These are phyloP conservation scores for Trypoxylus dichotomus DNA, from an alignment of 1,140 invertebrate genomes.

Conservation along the genomic window DNA sequence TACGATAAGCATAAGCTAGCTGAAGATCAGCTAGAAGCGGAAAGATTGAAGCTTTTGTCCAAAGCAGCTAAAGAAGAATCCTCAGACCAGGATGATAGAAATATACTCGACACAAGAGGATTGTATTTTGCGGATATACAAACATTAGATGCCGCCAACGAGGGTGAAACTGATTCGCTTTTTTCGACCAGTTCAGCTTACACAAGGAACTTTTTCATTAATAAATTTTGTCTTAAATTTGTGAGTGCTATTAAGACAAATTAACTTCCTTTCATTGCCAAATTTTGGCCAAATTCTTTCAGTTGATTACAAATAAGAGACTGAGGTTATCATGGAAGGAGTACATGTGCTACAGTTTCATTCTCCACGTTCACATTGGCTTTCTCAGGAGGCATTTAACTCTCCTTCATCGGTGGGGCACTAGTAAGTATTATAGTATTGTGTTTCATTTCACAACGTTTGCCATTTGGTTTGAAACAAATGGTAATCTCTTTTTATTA, in stretches of 20 bases:
- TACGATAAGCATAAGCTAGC: background rate
- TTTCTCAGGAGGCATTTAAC: background rate
- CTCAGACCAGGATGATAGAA: background rate
- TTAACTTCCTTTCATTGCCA: background rate
- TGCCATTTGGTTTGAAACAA: background rate
- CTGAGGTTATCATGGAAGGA: background rate
- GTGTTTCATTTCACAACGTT: background rate
- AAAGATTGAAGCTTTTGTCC: background rate
- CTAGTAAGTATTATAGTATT: background rate
- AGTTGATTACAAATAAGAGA: background rate
- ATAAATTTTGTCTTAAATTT: background rate
- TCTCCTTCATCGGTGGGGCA: background rate
- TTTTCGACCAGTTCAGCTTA: background rate
- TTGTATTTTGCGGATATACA: conserved; percentile 1
- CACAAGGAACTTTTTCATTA: background rate
- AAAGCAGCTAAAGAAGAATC: conserved; percentile 5
- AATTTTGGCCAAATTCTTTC: background rate
- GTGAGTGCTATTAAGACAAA: background rate
- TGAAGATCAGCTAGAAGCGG: background rate
- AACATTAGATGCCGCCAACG: background rate
- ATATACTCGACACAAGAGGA: background rate
- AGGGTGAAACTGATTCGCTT: background rate
- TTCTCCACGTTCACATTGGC: background rate
- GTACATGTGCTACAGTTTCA: background rate
- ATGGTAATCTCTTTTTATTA: background rate